These are phyloP conservation scores for Xiphophorus birchmanni DNA, from an alignment of 2,797 vertebrate genomes.

Conservation along the genomic window DNA sequence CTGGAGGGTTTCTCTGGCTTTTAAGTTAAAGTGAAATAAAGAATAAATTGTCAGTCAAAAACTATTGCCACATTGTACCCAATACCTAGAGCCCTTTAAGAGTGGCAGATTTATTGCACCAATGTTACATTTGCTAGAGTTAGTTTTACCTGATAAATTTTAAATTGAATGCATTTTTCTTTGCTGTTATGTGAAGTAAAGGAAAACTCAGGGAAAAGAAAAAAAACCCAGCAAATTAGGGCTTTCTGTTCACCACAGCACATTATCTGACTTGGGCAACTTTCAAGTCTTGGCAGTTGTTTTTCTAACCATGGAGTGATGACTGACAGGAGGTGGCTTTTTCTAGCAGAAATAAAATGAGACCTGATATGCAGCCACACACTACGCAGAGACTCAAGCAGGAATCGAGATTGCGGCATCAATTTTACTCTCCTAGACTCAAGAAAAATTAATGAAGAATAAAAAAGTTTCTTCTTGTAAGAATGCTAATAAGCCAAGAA, in stretches of 20 bases:
- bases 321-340: conserved; percentile 38
- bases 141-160: conserved; percentile 8
- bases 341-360: conserved; percentile 31
- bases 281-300: conserved; percentile 32
- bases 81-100: not conserved
- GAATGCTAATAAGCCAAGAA: conserved; percentile 33
- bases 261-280: conserved; percentile 26
- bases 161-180: not conserved
- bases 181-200: not conserved
- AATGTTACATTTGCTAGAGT: conserved; percentile 16
- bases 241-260: conserved; percentile 18
- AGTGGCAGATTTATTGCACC: conserved; percentile 7
- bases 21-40: not conserved
- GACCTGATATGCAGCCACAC: conserved; percentile 2
- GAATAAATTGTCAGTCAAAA: not conserved
- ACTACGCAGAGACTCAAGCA: not conserved
- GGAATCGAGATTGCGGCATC: conserved; percentile 17
- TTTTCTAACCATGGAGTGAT: conserved; percentile 27
- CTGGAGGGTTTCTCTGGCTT: not conserved
- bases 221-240: conserved; percentile 10
- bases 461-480: conserved; percentile 17
- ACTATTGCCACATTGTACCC: not conserved
- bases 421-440: conserved; percentile 16
- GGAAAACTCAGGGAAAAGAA: conserved; percentile 7
- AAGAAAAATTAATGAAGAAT: conserved; percentile 10